Evolutionary conservation across 2,797 vertebrate genomes (phyloP).

Genomic region (Pseudochromis fuscus): DNA sequence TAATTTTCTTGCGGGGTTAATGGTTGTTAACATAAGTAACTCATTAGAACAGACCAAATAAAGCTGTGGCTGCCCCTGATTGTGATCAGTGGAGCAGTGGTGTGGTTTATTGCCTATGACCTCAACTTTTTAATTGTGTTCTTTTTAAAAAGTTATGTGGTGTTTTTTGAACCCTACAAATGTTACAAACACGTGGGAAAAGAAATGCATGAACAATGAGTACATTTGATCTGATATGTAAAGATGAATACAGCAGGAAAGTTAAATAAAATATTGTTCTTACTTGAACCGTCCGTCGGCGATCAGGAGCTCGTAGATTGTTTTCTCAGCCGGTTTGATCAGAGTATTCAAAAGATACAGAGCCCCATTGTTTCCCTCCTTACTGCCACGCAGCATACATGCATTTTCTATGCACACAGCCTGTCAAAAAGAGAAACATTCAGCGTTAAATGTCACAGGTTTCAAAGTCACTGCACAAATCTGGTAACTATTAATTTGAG

Average conservation of each 20-base stretch:
- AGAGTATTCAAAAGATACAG: slow-evolving; percentile 90
- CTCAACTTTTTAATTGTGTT: too few relatives aligned
- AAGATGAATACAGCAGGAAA: background rate
- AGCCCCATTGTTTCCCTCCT: slow-evolving; percentile 93
- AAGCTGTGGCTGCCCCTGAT: too few relatives aligned
- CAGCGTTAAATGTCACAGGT: slow-evolving; percentile 11
- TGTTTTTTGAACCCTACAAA: too few relatives aligned
- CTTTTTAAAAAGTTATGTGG: too few relatives aligned
- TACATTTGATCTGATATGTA: background rate
- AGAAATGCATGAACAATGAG: too few relatives aligned
- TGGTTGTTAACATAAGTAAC: too few relatives aligned
- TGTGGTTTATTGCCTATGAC: too few relatives aligned
- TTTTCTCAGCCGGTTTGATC: slow-evolving; percentile 89
- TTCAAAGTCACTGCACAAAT: slow-evolving; percentile 12
- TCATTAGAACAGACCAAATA: too few relatives aligned
- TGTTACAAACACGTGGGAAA: too few relatives aligned
- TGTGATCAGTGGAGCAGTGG: too few relatives aligned
- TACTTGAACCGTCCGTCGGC: slow-evolving; percentile 94
- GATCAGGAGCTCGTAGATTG: slow-evolving; percentile 86
- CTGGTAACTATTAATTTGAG: slow-evolving; percentile 36
- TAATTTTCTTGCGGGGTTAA: too few relatives aligned
- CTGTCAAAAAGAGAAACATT: slow-evolving; percentile 73
- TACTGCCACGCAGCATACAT: slow-evolving; percentile 94
- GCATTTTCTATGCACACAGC: slow-evolving; percentile 96
- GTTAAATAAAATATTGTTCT: slow-evolving; percentile 31